These are phyloP conservation scores for Lepisosteus oculatus DNA, from an alignment of 2,113 vertebrate genomes.

Conservation along the genomic window DNA sequence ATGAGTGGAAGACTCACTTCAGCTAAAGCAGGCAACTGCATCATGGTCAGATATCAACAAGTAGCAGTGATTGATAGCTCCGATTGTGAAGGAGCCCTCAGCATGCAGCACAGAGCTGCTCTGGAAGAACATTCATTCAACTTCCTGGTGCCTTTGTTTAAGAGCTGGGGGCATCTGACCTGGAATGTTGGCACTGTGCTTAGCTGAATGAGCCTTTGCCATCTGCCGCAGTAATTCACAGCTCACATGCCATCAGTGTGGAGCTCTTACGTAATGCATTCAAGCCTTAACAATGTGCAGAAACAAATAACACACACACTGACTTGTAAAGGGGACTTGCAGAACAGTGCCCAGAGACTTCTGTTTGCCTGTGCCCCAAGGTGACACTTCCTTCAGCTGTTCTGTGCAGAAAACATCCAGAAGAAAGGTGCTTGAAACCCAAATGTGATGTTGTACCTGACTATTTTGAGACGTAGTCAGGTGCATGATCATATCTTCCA, in stretches of 20 bases:
- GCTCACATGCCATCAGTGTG: slow-evolving; percentile 60
- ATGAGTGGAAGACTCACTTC: not conserved
- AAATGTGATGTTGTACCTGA: not conserved
- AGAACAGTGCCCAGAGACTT: slow-evolving; percentile 38
- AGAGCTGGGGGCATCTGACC: slow-evolving; percentile 44
- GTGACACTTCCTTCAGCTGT: not conserved
- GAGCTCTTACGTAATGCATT: slow-evolving; percentile 42
- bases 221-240: slow-evolving; percentile 68
- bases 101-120: slow-evolving; percentile 41
- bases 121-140: slow-evolving; percentile 51
- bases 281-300: slow-evolving; percentile 40
- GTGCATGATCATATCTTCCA: no score
- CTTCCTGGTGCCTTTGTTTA: slow-evolving; percentile 68
- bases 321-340: slow-evolving; percentile 38
- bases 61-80: slow-evolving; percentile 54
- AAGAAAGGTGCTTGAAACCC: not conserved
- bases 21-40: slow-evolving; percentile 34
- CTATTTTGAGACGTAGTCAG: no score
- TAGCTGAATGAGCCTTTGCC: slow-evolving; percentile 44
- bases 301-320: slow-evolving; percentile 45
- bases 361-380: slow-evolving; percentile 39
- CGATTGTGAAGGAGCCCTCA: slow-evolving; percentile 58
- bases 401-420: not conserved
- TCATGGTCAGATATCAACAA: slow-evolving; percentile 40
- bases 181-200: slow-evolving; percentile 47